A percentile compares a stretch with the other conserved stretches of the same genome.
These are phyloP conservation scores for Microcebus murinus DNA, from an alignment of 2,113 vertebrate genomes.

Conservation along the genomic window DNA sequence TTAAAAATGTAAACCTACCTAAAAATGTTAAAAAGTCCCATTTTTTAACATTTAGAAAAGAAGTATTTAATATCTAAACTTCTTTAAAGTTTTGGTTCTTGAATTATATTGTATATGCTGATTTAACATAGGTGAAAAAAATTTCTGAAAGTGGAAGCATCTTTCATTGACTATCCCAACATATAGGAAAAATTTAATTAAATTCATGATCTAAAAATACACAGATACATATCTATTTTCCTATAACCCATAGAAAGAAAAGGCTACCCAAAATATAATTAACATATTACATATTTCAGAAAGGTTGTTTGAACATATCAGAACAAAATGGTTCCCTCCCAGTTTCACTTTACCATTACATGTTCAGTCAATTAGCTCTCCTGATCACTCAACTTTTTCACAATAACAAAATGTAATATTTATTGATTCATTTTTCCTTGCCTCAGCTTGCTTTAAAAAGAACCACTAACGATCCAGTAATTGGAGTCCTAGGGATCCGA, in stretches of 20 bases:
- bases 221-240: not conserved
- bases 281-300: not conserved
- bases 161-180: not conserved
- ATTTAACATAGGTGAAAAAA: not conserved
- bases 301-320: not conserved
- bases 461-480: not conserved
- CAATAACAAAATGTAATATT: slow-evolving; percentile 9
- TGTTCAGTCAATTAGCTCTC: not conserved
- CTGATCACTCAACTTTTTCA: not conserved
- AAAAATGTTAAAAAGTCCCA: not conserved
- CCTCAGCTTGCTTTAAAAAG: not conserved
- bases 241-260: not conserved
- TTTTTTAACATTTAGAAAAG: not conserved
- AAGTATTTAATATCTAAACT: not conserved
- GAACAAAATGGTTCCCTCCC: not conserved
- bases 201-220: not conserved
- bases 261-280: not conserved
- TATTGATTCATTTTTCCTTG: not conserved
- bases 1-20: not conserved
- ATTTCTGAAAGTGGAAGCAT: not conserved
- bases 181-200: not conserved
- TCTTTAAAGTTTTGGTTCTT: not conserved
- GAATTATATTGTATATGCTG: not conserved
- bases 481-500: not conserved
- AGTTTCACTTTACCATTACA: not conserved